Base-by-base conservation (phyloP, 2,888 invertebrate genomes). In the Athalia rosae region DNA sequence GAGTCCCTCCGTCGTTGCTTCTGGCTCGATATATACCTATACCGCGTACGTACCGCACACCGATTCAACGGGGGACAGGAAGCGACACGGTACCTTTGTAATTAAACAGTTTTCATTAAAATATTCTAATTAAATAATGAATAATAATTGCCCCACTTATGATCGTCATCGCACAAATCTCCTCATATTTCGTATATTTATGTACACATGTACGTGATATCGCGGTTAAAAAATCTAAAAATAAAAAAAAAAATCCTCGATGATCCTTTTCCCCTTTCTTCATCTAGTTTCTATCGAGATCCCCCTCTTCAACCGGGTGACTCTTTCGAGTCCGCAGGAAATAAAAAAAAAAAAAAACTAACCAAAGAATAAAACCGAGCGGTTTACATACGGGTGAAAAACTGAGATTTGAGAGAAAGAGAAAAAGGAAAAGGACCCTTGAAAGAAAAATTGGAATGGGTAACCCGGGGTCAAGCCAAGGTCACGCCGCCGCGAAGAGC, bases 71-170 rank as follows among this genome's bases (percentile, higher is more conserved):
- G 79, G 79, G 79, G 81, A 81, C 84, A 83, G 85, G 85, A 85
- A 87, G 84, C 82, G 79, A 81, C 81, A 80, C 79, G 83, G 82
- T 83, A 77, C 81, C 85, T 87, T 85, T 84, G 83, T 87, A 87
- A 87, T 87, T 87, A 87, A 78, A 83, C 82, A 82, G 81, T 82
- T 84, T 86, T 86, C 85, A 86, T 87, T 86, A 83, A 79, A 83
- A 85, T 86, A 87, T 86, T 87, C 85, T 86, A 87, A 87, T 85
- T 85, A 85, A 87, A 85, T 80, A 82, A 77, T 82, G 83, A 85
- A 83, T 86, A 87, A 87, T 86, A 83, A 87, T 85, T 82, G 83
- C 84, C 81, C 81, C 77, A 77, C 79, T 69, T 79, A 80, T 78
- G 77, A 77, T 41, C 64, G 41, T 58, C 67, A 74, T 71, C 69